These are phyloP conservation scores for Spodoptera exigua DNA, from an alignment of 2,888 invertebrate genomes.

Conservation along the genomic window DNA sequence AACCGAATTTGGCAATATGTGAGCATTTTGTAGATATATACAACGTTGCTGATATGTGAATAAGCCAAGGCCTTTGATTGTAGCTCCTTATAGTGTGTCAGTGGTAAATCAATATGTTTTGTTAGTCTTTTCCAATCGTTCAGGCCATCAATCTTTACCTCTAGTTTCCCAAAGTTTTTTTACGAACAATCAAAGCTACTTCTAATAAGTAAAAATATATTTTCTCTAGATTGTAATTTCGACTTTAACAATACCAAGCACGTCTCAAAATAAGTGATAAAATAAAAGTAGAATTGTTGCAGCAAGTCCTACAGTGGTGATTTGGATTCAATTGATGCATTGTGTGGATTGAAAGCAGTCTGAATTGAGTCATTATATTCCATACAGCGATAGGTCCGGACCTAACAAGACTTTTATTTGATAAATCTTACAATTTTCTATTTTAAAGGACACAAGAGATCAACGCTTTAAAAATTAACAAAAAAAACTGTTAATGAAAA, in stretches of 20 bases:
- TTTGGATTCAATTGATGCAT: constrained; percentile 15
- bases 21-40: constrained; percentile 31
- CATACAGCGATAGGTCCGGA: not conserved
- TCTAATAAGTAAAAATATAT: too few species aligned
- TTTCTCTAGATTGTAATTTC: too few species aligned
- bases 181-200: too few species aligned
- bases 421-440: not conserved
- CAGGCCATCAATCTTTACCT: too few species aligned
- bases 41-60: constrained; percentile 18
- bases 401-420: constrained; percentile 1
- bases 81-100: too few species aligned
- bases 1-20: constrained; percentile 40
- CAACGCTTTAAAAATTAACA: too few species aligned
- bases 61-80: constrained; percentile 19
- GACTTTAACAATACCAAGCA: not conserved
- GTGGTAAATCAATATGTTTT: too few species aligned
- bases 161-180: too few species aligned
- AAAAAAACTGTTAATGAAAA: too few species aligned
- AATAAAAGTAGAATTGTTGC: not conserved
- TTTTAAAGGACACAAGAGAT: not conserved
- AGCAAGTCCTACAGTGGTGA: constrained; percentile 12
- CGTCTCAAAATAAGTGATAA: not conserved
- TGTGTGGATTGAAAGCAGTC: constrained; percentile 10
- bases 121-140: too few species aligned
- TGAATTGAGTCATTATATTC: constrained; percentile 25